Base-by-base conservation (phyloP, 2,888 invertebrate genomes). In the Mythimna pallens region DNA sequence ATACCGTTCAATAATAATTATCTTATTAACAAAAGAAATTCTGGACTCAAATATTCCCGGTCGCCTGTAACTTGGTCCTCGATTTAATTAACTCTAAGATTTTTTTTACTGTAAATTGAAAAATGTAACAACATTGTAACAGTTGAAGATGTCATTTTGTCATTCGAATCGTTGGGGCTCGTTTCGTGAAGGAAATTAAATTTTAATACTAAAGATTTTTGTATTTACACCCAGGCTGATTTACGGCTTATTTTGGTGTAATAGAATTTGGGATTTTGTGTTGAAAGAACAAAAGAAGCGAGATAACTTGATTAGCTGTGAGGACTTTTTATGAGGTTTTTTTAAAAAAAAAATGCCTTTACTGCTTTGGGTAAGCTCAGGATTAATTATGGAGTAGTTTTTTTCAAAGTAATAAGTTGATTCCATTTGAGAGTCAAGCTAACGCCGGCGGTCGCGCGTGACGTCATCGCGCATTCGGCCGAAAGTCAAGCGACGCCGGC, bases 41-140 rank as follows among this genome's bases (percentile, higher is more conserved):
- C 9, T 2, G 9, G 8, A 9, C 36, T 9, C 9, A 36, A 36
- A 36, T 50, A 59, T 57, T 59, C 20, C 25, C 30, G 52, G 34
- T 14, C 75, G 73, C 75, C 65, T 75, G 10, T 83, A 65, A 77
- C 86, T 78, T 85, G 68, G 22, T 17, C 59, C 77, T 17, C 55
- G 65, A 69, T 86, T 86, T 87, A 89, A 89, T 90, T 89, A 89
- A 83, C 86, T 80, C 71, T 52, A 63, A 80, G 76, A 52, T 78
- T 86, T 90, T 91, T n/a, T 47, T 92, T 89, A 92, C 89, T 92
- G 91, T 91, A 90, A 91, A 92, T 92, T 92, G 91, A 90, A 86
- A 82, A 86, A 69, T 85, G 64, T 81, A 70, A 78, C 83, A 86
- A 85, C 80, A 80, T 68, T 79, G 57, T 66, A 70, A 71, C 67